These are phyloP conservation scores for Streblospio benedicti DNA, from an alignment of 1,140 invertebrate genomes.

Conservation along the genomic window DNA sequence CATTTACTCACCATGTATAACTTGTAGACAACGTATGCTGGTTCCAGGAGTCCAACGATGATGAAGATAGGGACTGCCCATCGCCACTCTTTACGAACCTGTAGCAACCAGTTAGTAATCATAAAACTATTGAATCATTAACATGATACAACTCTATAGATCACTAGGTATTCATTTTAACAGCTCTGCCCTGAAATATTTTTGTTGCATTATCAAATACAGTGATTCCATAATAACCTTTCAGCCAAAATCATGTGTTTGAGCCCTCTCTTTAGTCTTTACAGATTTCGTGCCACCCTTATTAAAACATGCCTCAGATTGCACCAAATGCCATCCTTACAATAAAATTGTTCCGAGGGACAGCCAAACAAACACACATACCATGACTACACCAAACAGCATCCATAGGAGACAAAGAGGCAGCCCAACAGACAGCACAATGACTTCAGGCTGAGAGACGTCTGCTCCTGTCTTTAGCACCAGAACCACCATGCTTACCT, in stretches of 20 bases:
- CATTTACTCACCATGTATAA: slow-evolving; percentile 23
- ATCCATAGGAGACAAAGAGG: slow-evolving; percentile 31
- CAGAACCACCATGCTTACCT: slow-evolving; percentile 34
- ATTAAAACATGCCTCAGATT: too few relatives aligned
- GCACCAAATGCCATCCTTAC: too few relatives aligned
- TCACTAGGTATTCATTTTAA: too few relatives aligned
- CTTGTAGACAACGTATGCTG: slow-evolving; percentile 30
- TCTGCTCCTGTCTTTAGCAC: slow-evolving; percentile 27
- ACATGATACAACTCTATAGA: too few relatives aligned
- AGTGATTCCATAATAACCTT: too few relatives aligned
- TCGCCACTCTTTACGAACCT: slow-evolving; percentile 27
- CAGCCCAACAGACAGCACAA: slow-evolving; percentile 28
- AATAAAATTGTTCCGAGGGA: neutral
- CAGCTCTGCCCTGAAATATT: too few relatives aligned
- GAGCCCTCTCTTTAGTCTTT: too few relatives aligned
- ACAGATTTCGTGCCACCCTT: too few relatives aligned
- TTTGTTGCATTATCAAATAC: too few relatives aligned
- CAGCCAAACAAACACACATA: slow-evolving; percentile 18
- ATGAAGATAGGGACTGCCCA: slow-evolving; percentile 22
- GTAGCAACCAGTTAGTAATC: slow-evolving; percentile 7
- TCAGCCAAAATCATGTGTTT: too few relatives aligned
- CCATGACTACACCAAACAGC: slow-evolving; percentile 30
- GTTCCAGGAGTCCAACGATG: slow-evolving; percentile 28
- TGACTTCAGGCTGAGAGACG: slow-evolving; percentile 22
- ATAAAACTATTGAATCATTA: too few relatives aligned